phyloP scores from a whole-genome alignment of 2,888 invertebrate species.

The Laothoe populi region DNA sequence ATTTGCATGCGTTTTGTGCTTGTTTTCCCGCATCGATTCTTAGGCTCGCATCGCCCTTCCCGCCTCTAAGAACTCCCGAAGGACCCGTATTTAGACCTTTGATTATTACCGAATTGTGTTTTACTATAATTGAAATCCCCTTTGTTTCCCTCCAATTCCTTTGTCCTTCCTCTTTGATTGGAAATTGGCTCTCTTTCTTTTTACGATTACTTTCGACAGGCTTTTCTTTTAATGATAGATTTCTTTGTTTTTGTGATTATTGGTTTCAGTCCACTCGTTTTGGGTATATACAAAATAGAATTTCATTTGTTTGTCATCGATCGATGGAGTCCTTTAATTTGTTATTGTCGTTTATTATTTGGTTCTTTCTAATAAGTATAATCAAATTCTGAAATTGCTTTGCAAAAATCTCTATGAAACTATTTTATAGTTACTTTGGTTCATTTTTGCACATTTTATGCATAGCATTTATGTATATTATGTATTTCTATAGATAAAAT shows the following conservation, averaged over 20 bases:
- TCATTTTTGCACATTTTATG: too few relatives aligned
- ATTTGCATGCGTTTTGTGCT: conserved; percentile 20
- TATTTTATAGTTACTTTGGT: too few relatives aligned
- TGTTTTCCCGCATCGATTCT: neutral
- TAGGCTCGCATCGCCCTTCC: conserved; percentile 6
- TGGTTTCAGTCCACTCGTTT: conserved; percentile 4
- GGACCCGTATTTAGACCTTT: conserved; percentile 28
- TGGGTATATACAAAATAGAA: conserved; percentile 28
- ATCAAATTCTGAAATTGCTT: too few relatives aligned
- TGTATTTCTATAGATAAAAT: too few relatives aligned
- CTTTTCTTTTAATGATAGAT: conserved; percentile 22
- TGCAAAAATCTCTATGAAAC: too few relatives aligned
- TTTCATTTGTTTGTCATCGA: neutral
- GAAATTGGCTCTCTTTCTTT: conserved; percentile 36
- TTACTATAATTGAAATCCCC: conserved; percentile 42
- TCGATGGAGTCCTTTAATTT: neutral
- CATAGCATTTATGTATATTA: too few relatives aligned
- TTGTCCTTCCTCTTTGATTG: conserved; percentile 42
- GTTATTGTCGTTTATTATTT: neutral
- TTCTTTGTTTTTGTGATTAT: conserved; percentile 21
- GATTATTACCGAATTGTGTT: conserved; percentile 29
- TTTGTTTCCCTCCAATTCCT: conserved; percentile 43
- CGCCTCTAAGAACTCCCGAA: conserved; percentile 10
- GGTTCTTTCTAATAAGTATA: too few relatives aligned
- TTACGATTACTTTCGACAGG: conserved; percentile 15